Percentiles rank a stretch among this genome's conserved stretches.
These are phyloP conservation scores for Brienomyrus longianalis DNA, from an alignment of 2,113 vertebrate species.

Conservation along the genomic window DNA sequence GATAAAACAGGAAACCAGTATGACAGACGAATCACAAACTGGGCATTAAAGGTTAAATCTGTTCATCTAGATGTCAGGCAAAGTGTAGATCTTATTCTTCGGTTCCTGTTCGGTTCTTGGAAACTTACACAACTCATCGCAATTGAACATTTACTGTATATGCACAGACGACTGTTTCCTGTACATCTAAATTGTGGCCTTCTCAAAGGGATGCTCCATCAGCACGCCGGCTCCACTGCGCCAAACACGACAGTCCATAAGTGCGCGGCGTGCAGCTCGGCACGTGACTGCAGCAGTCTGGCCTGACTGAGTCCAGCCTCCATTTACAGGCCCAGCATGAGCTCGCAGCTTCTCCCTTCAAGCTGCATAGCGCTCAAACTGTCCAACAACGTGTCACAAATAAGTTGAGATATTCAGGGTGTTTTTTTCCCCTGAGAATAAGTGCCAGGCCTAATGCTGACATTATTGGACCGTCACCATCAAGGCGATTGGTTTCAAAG, in stretches of 20 bases:
- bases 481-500: background rate
- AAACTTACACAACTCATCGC: background rate
- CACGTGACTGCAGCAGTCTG: background rate
- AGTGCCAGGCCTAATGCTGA: background rate
- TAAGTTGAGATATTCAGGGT: constrained; percentile 14
- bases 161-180: background rate
- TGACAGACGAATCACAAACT: background rate
- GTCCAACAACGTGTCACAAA: constrained; percentile 12
- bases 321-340: constrained; percentile 16
- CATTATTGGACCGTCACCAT: background rate
- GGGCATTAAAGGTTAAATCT: background rate
- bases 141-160: background rate
- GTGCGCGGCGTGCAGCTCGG: background rate
- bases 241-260: background rate
- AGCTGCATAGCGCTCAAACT: constrained; percentile 2
- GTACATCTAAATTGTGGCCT: background rate
- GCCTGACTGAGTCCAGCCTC: background rate
- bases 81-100: background rate
- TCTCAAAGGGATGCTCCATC: background rate
- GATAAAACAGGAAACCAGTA: background rate
- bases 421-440: background rate
- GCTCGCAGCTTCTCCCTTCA: background rate
- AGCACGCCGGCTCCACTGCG: background rate
- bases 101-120: background rate
- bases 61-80: background rate